These are phyloP conservation scores for Ceratoteleas bidentatus DNA, from an alignment of 1,140 invertebrate species.

Conservation along the genomic window DNA sequence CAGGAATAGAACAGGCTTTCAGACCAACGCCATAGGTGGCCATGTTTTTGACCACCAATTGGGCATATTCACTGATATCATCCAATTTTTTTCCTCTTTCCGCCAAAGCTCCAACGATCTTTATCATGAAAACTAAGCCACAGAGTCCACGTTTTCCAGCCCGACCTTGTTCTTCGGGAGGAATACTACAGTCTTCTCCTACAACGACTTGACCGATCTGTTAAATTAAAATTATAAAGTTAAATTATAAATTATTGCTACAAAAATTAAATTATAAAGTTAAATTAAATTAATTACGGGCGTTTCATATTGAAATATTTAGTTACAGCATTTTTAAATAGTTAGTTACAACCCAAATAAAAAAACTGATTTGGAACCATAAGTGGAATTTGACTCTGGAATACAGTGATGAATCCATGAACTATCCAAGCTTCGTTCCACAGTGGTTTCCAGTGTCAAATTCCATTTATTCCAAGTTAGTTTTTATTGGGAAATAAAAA, in stretches of 20 bases:
- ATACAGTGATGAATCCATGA: no score
- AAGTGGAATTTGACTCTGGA: no score
- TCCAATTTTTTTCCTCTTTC: conserved; percentile 83
- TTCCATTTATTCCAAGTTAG: no score
- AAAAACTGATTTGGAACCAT: no score
- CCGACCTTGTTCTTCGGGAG: conserved; percentile 82
- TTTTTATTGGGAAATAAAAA: no score
- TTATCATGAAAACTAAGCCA: conserved; percentile 87
- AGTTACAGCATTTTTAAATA: no score
- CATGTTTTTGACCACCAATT: conserved; percentile 81
- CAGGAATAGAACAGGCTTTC: conserved; percentile 87
- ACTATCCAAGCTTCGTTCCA: no score
- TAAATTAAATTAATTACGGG: conserved; percentile 2
- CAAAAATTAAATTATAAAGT: background rate
- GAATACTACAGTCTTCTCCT: conserved; percentile 87
- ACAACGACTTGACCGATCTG: conserved; percentile 86
- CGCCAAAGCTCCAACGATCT: conserved; percentile 89
- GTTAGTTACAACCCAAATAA: no score
- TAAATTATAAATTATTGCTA: no score
- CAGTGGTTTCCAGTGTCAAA: no score
- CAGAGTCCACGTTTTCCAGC: conserved; percentile 88
- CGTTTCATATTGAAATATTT: no score
- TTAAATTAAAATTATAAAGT: background rate
- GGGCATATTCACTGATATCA: conserved; percentile 79
- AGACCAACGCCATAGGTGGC: conserved; percentile 89